phyloP scores from a whole-genome alignment of 2,888 invertebrate species.

The Leptinotarsa haldemani region DNA sequence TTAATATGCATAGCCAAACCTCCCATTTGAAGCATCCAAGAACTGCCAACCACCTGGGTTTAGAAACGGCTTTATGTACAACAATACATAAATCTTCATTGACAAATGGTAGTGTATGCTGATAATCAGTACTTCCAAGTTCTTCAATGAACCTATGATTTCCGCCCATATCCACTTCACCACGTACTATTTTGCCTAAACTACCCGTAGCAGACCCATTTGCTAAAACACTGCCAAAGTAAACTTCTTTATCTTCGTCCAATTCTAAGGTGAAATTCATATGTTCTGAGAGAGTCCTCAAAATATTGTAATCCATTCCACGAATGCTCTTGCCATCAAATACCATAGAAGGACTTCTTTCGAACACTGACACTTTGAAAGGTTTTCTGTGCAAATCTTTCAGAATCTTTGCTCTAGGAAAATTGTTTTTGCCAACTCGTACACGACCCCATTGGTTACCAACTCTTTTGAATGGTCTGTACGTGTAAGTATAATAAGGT shows the following conservation, averaged over 20 bases:
- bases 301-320: constrained; percentile 61
- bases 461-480: neutral
- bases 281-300: constrained; percentile 56
- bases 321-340: constrained; percentile 28
- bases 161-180: constrained; percentile 50
- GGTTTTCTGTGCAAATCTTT: neutral
- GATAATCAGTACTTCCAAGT: neutral
- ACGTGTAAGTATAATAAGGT: neutral
- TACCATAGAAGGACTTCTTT: neutral
- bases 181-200: constrained; percentile 39
- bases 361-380: neutral
- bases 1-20: neutral
- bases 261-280: constrained; percentile 60
- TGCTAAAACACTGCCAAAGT: constrained; percentile 51
- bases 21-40: constrained; percentile 8
- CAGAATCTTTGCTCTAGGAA: neutral
- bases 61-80: neutral
- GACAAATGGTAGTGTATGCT: neutral
- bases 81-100: neutral
- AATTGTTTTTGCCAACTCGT: neutral
- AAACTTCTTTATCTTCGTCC: constrained; percentile 29
- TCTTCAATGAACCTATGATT: constrained; percentile 33
- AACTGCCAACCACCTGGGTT: neutral
- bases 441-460: neutral
- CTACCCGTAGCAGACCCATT: constrained; percentile 52